Conservation (phyloP, 2,113 vertebrate genomes). For the Natator depressus region DNA sequence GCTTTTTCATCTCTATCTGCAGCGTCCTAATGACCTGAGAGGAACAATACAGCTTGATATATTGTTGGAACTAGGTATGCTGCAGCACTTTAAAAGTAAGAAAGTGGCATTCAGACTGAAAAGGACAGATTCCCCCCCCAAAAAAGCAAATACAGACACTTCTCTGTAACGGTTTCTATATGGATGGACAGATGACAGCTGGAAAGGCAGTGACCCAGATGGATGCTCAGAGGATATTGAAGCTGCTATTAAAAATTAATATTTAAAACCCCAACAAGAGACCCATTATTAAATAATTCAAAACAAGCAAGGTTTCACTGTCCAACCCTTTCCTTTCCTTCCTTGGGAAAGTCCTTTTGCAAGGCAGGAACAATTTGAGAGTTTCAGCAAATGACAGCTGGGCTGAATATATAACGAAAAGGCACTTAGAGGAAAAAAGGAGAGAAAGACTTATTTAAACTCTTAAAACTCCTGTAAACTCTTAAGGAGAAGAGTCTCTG, state of each 20-base stretch:
- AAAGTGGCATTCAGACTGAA: neutral
- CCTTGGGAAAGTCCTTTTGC: neutral
- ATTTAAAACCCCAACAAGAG: conserved; percentile 35
- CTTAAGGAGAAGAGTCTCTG: rapidly evolving
- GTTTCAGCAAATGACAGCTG: neutral
- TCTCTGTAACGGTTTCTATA: neutral
- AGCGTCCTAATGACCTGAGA: rapidly evolving
- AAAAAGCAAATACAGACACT: neutral
- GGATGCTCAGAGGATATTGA: conserved; percentile 23
- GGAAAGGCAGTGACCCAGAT: neutral
- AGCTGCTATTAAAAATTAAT: conserved; percentile 22
- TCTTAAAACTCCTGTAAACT: neutral
- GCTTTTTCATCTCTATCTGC: neutral
- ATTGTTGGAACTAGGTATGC: neutral
- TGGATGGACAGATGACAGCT: neutral
- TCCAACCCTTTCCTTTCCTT: neutral
- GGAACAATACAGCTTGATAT: neutral
- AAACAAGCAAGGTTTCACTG: conserved; percentile 2
- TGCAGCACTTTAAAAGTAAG: neutral
- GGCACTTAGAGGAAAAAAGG: rapidly evolving
- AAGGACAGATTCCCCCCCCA: neutral
- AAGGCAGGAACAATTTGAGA: neutral
- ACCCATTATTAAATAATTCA: conserved; percentile 38
- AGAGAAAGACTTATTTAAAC: neutral
- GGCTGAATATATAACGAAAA: neutral